Conservation (phyloP, 2,888 invertebrate species). For the Apodemia duryi region DNA sequence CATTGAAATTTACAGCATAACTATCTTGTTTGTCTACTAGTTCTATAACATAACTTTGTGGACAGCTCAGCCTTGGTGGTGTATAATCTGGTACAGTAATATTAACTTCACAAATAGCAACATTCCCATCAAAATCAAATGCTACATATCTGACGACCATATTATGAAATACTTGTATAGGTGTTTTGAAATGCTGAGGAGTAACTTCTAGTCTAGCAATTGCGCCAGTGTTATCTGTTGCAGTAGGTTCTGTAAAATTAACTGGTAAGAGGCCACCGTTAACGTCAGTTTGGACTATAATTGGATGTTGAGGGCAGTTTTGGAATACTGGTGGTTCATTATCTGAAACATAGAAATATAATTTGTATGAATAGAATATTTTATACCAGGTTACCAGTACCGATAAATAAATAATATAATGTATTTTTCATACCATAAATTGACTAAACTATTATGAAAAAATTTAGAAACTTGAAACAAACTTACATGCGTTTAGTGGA, state of each 20-base stretch:
- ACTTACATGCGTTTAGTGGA: conserved; percentile 61
- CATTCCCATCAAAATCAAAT: conserved; percentile 98
- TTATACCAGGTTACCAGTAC: too few relatives aligned
- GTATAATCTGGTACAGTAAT: conserved; percentile 96
- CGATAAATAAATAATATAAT: too few relatives aligned
- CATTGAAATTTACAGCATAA: conserved; percentile 94
- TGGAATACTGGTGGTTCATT: conserved; percentile 98
- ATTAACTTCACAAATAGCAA: conserved; percentile 97
- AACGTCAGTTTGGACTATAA: conserved; percentile 91
- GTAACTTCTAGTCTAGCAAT: conserved; percentile 95
- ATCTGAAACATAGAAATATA: conserved; percentile 72
- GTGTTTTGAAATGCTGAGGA: conserved; percentile 94
- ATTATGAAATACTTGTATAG: conserved; percentile 92
- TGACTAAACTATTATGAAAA: too few relatives aligned
- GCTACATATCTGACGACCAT: conserved; percentile 97
- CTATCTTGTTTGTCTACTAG: conserved; percentile 93
- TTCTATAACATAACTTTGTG: conserved; percentile 96
- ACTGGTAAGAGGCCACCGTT: conserved; percentile 94
- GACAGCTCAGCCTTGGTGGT: conserved; percentile 93
- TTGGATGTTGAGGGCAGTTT: conserved; percentile 96
- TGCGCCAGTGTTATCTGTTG: conserved; percentile 96
- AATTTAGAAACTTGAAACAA: conserved; percentile 53
- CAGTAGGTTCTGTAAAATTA: conserved; percentile 95
- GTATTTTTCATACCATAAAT: too few relatives aligned
- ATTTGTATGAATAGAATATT: too few relatives aligned